Percentiles rank a stretch among this genome's conserved stretches.
Conservation (phyloP, 2,888 invertebrate genomes). For the Tenodera sinensis region DNA sequence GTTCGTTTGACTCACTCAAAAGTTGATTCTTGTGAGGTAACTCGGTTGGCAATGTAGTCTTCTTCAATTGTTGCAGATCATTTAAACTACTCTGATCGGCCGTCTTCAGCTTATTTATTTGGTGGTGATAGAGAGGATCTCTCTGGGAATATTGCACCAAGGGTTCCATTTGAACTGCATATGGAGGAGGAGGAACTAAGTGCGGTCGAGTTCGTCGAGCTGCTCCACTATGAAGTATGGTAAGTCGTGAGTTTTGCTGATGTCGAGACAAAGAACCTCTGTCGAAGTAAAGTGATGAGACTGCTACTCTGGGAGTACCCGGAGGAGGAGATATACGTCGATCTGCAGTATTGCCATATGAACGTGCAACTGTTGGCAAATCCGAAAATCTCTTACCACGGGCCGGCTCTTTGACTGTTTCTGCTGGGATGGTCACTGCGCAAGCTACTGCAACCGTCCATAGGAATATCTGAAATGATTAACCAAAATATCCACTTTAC, state of each 20-base stretch:
- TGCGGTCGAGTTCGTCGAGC: constrained; percentile 21
- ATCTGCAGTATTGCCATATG: neutral
- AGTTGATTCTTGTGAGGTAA: constrained; percentile 12
- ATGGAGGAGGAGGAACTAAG: constrained; percentile 55
- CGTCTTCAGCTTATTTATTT: constrained; percentile 11
- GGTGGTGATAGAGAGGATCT: constrained; percentile 58
- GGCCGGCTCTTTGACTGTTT: neutral
- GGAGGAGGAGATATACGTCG: neutral
- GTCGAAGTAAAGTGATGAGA: constrained; percentile 29
- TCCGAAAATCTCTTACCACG: constrained; percentile 3
- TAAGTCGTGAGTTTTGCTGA: neutral
- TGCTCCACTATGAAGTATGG: neutral
- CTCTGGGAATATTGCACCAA: constrained; percentile 74
- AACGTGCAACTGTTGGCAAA: neutral
- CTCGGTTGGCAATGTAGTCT: neutral
- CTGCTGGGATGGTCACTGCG: neutral
- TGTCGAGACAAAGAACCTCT: constrained; percentile 30
- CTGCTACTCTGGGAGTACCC: constrained; percentile 6
- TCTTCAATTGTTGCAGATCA: constrained; percentile 17
- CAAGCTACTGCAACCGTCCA: constrained; percentile 9
- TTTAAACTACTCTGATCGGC: neutral
- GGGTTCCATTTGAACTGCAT: constrained; percentile 78
- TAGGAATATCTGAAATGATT: neutral
- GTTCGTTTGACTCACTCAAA: constrained; percentile 6
- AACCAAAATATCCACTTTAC: neutral